phyloP scores from a whole-genome alignment of 2,797 vertebrate genomes.

The Siniperca obscura region DNA sequence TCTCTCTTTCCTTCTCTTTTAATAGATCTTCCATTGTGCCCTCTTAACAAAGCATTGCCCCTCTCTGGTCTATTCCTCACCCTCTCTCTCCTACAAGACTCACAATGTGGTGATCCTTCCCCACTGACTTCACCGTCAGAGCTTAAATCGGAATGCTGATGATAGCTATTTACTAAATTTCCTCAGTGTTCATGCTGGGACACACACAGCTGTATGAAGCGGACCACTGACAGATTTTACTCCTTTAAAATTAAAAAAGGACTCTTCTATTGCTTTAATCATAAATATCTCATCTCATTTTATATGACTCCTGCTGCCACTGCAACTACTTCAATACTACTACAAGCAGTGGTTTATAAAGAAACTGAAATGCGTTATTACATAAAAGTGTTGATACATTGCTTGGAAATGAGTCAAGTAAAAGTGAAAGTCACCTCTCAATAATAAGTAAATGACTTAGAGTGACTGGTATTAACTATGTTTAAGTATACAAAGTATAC shows the following conservation, averaged over 20 bases:
- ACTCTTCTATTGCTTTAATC: slow-evolving; percentile 10
- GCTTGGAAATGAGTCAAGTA: not conserved
- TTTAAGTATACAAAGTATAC: not conserved
- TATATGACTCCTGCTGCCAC: not conserved
- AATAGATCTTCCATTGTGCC: slow-evolving; percentile 47
- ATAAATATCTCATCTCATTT: not conserved
- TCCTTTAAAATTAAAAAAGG: slow-evolving; percentile 19
- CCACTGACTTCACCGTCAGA: slow-evolving; percentile 45
- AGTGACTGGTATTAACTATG: not conserved
- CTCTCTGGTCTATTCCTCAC: slow-evolving; percentile 16
- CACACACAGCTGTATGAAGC: not conserved
- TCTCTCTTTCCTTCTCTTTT: slow-evolving; percentile 29
- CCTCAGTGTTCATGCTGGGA: slow-evolving; percentile 22
- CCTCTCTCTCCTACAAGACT: slow-evolving; percentile 10
- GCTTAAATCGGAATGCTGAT: slow-evolving; percentile 57
- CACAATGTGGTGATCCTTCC: slow-evolving; percentile 43
- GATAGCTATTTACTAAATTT: slow-evolving; percentile 49
- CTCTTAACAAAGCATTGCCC: slow-evolving; percentile 53
- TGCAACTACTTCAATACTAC: not conserved
- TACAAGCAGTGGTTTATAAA: not conserved
- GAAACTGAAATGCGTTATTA: not conserved
- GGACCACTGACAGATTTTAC: slow-evolving; percentile 13
- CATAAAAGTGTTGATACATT: not conserved
- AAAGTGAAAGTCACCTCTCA: not conserved
- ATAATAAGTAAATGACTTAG: not conserved